Evolutionary conservation across 1,140 invertebrate genomes (phyloP).

Genomic region (Mamestra configurata): DNA sequence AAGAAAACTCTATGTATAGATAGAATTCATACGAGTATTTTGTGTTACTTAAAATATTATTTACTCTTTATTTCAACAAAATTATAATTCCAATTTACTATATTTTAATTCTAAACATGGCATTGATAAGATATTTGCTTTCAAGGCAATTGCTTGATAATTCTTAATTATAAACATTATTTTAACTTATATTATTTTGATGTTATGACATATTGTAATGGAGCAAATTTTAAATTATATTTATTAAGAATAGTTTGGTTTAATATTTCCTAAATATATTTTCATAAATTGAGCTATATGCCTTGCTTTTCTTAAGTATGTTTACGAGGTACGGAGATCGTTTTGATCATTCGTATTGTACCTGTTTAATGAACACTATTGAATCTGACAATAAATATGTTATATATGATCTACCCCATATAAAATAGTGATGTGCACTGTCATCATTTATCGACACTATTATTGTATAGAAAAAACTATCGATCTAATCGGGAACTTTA

Average conservation of each 20-base stretch:
- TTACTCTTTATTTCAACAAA: constrained; percentile 13
- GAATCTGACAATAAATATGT: constrained; percentile 49
- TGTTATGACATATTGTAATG: constrained; percentile 28
- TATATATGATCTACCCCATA: constrained; percentile 33
- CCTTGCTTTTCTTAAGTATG: constrained; percentile 24
- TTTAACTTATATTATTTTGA: constrained; percentile 10
- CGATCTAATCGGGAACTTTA: constrained; percentile 36
- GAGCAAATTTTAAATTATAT: constrained; percentile 38
- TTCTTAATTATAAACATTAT: constrained; percentile 28
- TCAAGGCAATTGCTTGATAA: constrained; percentile 14
- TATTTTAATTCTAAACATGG: constrained; percentile 17
- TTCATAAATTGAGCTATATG: constrained; percentile 32
- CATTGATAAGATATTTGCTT: constrained; percentile 21
- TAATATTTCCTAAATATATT: constrained; percentile 30
- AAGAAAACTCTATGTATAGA: constrained; percentile 21
- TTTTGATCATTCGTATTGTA: constrained; percentile 19
- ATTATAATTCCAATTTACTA: constrained; percentile 26
- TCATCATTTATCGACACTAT: constrained; percentile 40
- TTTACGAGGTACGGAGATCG: constrained; percentile 5
- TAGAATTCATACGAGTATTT: constrained; percentile 21
- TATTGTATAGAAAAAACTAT: background rate
- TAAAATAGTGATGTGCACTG: constrained; percentile 46
- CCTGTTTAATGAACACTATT: constrained; percentile 37
- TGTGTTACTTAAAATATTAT: constrained; percentile 34
- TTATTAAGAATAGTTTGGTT: constrained; percentile 31